Percentiles rank a stretch among this genome's conserved stretches.
These are phyloP conservation scores for Agrotis clavis DNA, from an alignment of 2,888 invertebrate species.

Conservation along the genomic window DNA sequence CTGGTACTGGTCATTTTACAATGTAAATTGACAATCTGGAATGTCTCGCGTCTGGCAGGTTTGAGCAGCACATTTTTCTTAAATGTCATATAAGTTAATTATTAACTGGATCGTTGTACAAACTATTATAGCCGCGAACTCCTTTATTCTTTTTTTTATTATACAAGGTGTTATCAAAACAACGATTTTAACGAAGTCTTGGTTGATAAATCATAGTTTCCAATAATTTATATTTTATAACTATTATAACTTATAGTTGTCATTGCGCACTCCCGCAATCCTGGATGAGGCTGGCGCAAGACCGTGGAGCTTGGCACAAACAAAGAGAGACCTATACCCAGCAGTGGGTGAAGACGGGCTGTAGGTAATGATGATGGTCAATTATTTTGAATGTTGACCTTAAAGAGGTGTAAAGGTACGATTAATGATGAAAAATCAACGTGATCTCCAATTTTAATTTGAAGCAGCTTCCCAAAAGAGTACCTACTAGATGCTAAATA, in stretches of 20 bases:
- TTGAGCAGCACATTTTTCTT: conserved; percentile 35
- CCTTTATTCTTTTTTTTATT: neutral
- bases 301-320: too few species aligned
- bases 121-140: conserved; percentile 3
- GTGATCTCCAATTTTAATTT: neutral
- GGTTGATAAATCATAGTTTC: fast-evolving
- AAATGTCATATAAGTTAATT: conserved; percentile 51
- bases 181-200: neutral
- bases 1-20: conserved; percentile 2
- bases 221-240: neutral
- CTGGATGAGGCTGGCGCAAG: too few species aligned
- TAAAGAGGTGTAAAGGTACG: too few species aligned
- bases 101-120: conserved; percentile 19
- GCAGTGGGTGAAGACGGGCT: too few species aligned
- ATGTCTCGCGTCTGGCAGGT: conserved; percentile 18
- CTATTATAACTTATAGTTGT: too few species aligned
- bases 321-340: too few species aligned
- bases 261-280: too few species aligned
- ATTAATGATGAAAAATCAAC: neutral
- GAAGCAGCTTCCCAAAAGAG: too few species aligned
- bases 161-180: neutral
- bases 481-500: too few species aligned
- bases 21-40: conserved; percentile 25
- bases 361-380: too few species aligned
- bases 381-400: too few species aligned